A percentile compares a stretch with the other conserved stretches of the same genome.
Conservation (phyloP, 2,797 vertebrate genomes). For the Coregonus suidteri region DNA sequence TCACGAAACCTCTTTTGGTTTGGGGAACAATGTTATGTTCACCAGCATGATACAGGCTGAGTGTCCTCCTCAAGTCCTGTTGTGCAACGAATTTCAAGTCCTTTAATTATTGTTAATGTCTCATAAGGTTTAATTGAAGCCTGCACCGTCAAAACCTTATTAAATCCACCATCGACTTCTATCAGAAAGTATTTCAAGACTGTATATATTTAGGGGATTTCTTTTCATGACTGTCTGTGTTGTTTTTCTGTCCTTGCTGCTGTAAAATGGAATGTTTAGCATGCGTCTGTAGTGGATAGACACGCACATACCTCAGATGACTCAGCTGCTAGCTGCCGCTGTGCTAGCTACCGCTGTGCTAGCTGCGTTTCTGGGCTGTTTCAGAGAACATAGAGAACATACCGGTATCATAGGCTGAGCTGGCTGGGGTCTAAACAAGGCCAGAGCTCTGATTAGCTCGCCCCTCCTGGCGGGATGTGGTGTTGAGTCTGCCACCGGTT, state of each 20-base stretch:
- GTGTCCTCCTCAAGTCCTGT: constrained; percentile 25
- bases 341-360: background rate
- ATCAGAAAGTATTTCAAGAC: constrained; percentile 29
- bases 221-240: constrained; percentile 39
- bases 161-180: constrained; percentile 44
- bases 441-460: background rate
- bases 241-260: constrained; percentile 39
- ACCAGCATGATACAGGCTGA: constrained; percentile 30
- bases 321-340: constrained; percentile 20
- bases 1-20: constrained; percentile 46
- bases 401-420: background rate
- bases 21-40: constrained; percentile 52
- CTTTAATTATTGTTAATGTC: constrained; percentile 61
- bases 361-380: background rate
- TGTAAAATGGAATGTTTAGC: constrained; percentile 55
- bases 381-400: background rate
- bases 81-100: constrained; percentile 45
- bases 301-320: constrained; percentile 59
- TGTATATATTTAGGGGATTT: constrained; percentile 42
- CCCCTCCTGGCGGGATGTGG: background rate
- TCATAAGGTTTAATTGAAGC: constrained; percentile 53
- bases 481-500: constrained; percentile 8
- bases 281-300: constrained; percentile 53
- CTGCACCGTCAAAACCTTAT: constrained; percentile 45
- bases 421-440: constrained; percentile 14